Evolutionary conservation across 2,797 vertebrate genomes (phyloP), one percentile per base, ranked within the genome.

Genomic region (Tenualosa ilisha): DNA sequence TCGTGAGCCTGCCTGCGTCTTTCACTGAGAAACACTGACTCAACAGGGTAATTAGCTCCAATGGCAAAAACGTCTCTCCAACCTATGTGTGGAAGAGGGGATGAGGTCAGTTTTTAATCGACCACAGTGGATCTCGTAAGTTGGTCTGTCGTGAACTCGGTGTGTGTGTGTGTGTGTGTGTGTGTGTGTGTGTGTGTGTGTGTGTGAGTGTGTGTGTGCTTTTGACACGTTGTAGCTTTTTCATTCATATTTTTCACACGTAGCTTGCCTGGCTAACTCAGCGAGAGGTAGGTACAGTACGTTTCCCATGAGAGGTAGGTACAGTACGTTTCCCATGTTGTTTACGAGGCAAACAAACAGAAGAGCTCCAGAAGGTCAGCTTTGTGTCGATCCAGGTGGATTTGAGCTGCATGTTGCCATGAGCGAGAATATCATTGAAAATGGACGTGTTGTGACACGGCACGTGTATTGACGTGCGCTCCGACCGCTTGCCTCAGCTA

Each of bases 181-280:
- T 46, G 46, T 46, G 46, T 4, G 46, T 4, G 46, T 4, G 46
- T 49, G 46, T 49, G 7, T 68, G 9, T n/a, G 46, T 46, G 46
- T 46, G 46, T 46, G 46, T 46, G 46, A 1, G 46, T 4, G 46
- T 4, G 46, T 4, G 46, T 49, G 46, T 49, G 7, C 46, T 3
- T 54, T 13, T 15, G 54, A 56, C 54, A 56, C 54, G 4, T 17
- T 6, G 54, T 20, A 17, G 54, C 54, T 56, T 37, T 72, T 72
- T 72, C 68, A 72, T 72, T 72, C 68, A 72, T 63, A 24, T 24
- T 63, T 63, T 63, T 59, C 31, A 75, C 68, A 40, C 40, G 40
- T 46, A 20, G 72, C 37, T 72, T 13, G 13, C 11, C 13, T 79
- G 40, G 72, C 40, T 40, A 22, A 22, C 22, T 46, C 40, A n/a